Conservation (phyloP, 2,797 vertebrate species). For the Helostoma temminkii region DNA sequence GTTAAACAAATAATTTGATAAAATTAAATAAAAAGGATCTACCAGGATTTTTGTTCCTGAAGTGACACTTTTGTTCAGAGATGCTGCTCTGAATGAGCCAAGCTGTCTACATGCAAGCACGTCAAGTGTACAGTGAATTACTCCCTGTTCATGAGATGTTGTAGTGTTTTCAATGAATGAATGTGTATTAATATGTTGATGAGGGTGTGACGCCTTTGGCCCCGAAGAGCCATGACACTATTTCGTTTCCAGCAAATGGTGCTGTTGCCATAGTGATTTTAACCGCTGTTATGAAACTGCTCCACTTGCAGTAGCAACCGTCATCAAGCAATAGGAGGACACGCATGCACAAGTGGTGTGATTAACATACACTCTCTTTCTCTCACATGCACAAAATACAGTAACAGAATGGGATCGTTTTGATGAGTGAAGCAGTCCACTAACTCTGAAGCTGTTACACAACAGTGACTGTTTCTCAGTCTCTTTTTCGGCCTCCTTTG, state of each 20-base stretch:
- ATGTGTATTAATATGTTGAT: constrained; percentile 9
- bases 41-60: background rate
- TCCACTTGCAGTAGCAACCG: constrained; percentile 66
- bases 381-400: background rate
- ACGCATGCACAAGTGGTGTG: constrained; percentile 10
- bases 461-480: constrained; percentile 49
- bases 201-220: constrained; percentile 18
- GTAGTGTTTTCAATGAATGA: constrained; percentile 31
- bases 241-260: constrained; percentile 50
- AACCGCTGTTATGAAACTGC: constrained; percentile 75
- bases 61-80: background rate
- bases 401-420: constrained; percentile 57
- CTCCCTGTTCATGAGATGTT: background rate
- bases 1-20: constrained; percentile 14
- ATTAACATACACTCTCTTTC: background rate
- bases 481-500: constrained; percentile 17
- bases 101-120: background rate
- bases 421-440: constrained; percentile 56
- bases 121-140: no score
- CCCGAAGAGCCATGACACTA: constrained; percentile 33
- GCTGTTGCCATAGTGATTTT: constrained; percentile 78
- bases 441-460: constrained; percentile 65
- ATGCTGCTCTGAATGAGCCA: background rate
- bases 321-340: constrained; percentile 38
- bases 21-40: background rate